phyloP scores from a whole-genome alignment of 2,113 vertebrate species.

The Eptatretus burgeri region DNA sequence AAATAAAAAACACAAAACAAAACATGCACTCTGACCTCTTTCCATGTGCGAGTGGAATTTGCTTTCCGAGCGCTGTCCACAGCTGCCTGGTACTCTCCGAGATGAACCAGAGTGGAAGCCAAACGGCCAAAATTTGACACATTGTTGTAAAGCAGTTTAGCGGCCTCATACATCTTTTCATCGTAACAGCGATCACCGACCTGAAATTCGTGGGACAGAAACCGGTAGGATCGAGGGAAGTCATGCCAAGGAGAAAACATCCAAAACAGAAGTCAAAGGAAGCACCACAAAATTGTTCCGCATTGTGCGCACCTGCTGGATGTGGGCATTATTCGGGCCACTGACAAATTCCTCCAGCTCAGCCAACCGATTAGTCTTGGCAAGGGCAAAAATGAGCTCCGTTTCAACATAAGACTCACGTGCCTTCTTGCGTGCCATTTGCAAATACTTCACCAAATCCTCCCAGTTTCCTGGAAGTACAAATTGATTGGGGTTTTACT shows the following conservation, averaged over 20 bases:
- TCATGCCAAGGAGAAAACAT: too few relatives aligned
- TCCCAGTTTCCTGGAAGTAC: constrained; percentile 47
- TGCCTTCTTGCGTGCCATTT: constrained; percentile 61
- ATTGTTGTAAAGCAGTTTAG: constrained; percentile 45
- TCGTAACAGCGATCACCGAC: constrained; percentile 62
- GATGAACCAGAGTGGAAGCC: constrained; percentile 47
- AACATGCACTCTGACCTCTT: constrained; percentile 26
- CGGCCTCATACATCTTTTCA: constrained; percentile 48
- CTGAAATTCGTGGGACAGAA: constrained; percentile 14
- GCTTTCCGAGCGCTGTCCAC: constrained; percentile 62
- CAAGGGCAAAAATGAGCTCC: constrained; percentile 61
- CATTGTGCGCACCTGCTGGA: constrained; percentile 34
- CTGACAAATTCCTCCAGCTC: constrained; percentile 61
- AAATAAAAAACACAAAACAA: too few relatives aligned
- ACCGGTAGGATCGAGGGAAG: background rate
- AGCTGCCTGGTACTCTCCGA: constrained; percentile 53
- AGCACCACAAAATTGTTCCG: background rate
- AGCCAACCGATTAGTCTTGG: constrained; percentile 49
- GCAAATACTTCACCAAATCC: constrained; percentile 59
- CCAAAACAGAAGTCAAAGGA: background rate
- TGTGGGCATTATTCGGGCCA: constrained; percentile 59
- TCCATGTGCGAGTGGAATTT: constrained; percentile 59
- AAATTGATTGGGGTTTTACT: too few relatives aligned
- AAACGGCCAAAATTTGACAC: constrained; percentile 58
- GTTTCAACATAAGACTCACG: constrained; percentile 52